phyloP scores from a whole-genome alignment of 64 coral and sea anemone species.

The Montipora efflorescens region DNA sequence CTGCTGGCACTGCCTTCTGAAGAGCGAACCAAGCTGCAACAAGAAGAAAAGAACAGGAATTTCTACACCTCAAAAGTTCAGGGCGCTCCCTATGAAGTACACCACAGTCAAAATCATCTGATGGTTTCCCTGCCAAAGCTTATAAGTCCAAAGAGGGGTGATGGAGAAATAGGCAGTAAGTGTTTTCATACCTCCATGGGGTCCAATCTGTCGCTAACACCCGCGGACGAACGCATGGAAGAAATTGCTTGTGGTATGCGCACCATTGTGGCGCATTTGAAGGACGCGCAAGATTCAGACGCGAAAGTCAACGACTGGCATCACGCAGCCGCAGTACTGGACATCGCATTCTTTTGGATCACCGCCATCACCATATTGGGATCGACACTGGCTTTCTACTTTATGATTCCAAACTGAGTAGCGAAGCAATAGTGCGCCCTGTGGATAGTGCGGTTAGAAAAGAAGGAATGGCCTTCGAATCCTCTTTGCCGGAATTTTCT shows the following conservation, averaged over 20 bases:
- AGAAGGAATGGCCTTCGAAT: too few species aligned
- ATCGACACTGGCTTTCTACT: slow-evolving; percentile 75
- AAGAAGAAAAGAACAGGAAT: not conserved
- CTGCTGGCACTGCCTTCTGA: slow-evolving; percentile 62
- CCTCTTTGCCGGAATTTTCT: too few species aligned
- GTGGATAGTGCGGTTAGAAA: not conserved
- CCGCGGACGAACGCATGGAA: slow-evolving; percentile 26
- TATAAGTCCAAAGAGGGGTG: slow-evolving; percentile 4
- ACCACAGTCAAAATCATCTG: slow-evolving; percentile 46
- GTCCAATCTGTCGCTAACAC: slow-evolving; percentile 49
- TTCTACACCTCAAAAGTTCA: slow-evolving; percentile 47
- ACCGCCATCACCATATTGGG: slow-evolving; percentile 58
- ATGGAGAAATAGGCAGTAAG: slow-evolving; percentile 24
- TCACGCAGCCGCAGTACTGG: slow-evolving; percentile 85
- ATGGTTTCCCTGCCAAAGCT: slow-evolving; percentile 47
- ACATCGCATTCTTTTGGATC: slow-evolving; percentile 80
- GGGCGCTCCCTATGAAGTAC: slow-evolving; percentile 35
- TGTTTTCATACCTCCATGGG: slow-evolving; percentile 45
- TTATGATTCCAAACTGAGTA: slow-evolving; percentile 57
- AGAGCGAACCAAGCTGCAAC: slow-evolving; percentile 4
- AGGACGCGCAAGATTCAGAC: slow-evolving; percentile 57
- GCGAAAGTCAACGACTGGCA: slow-evolving; percentile 70
- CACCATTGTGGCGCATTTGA: slow-evolving; percentile 71
- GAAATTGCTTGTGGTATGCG: slow-evolving; percentile 62
- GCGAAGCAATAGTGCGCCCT: not conserved